These are phyloP conservation scores for Alectoris magna DNA, from an alignment of 2,797 vertebrate species.

Conservation along the genomic window DNA sequence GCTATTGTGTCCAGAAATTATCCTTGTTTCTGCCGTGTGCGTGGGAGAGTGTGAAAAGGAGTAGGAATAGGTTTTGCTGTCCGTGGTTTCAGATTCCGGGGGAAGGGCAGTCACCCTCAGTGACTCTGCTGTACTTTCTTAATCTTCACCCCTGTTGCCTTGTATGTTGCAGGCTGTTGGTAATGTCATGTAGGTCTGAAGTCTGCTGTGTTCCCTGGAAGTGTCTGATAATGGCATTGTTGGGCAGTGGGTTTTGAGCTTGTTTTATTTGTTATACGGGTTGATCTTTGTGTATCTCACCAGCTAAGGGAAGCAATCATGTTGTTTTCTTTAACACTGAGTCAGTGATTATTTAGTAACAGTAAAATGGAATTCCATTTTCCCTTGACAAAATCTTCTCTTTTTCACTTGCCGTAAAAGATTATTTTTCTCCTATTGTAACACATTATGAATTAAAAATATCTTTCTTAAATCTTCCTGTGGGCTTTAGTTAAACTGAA, in stretches of 20 bases:
- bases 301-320: background rate
- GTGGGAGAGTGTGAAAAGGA: rapidly evolving
- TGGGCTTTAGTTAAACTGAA: background rate
- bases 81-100: background rate
- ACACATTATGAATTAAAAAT: background rate
- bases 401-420: background rate
- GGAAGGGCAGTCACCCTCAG: background rate
- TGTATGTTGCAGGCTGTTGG: background rate
- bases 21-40: background rate
- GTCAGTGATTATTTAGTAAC: background rate
- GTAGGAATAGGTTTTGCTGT: background rate
- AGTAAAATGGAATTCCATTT: background rate
- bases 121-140: background rate
- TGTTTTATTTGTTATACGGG: background rate
- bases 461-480: background rate
- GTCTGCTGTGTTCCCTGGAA: background rate
- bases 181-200: background rate
- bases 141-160: background rate
- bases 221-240: background rate
- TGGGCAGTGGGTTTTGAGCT: background rate
- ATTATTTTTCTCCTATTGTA: background rate
- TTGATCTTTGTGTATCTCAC: background rate
- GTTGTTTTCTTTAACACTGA: background rate
- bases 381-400: background rate
- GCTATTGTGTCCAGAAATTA: background rate